Percentiles rank a stretch among this genome's conserved stretches.
These are phyloP conservation scores for Caenorhabditis becei DNA, from an alignment of 2,888 invertebrate species.

Conservation along the genomic window DNA sequence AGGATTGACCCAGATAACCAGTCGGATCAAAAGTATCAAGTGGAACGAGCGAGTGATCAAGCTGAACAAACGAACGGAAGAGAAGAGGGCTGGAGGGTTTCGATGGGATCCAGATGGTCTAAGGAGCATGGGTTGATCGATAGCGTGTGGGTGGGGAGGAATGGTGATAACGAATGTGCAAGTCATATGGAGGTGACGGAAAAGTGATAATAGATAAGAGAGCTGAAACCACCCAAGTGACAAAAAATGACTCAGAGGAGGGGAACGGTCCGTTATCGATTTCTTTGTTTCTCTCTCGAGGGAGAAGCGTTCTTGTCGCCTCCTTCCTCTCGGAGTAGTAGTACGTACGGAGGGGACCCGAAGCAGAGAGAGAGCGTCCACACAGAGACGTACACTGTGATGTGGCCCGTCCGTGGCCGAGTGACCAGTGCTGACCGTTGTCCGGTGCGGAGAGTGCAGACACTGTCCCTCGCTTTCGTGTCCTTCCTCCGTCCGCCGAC, in stretches of 20 bases:
- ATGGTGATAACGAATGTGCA: slow-evolving; percentile 14
- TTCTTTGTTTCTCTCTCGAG: slow-evolving; percentile 12
- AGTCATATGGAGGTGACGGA: slow-evolving; percentile 1
- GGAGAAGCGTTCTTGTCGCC: slow-evolving; percentile 33
- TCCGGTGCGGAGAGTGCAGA: slow-evolving; percentile 56
- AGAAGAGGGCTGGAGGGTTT: not conserved
- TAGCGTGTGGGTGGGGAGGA: slow-evolving; percentile 12
- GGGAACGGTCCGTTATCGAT: slow-evolving; percentile 9
- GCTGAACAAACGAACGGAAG: slow-evolving; percentile 50
- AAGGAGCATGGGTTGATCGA: not conserved
- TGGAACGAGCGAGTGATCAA: slow-evolving; percentile 20
- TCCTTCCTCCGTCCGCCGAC: slow-evolving; percentile 26
- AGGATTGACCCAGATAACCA: slow-evolving; percentile 10
- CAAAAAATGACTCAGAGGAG: slow-evolving; percentile 8
- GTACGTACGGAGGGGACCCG: slow-evolving; percentile 24
- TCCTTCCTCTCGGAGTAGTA: slow-evolving; percentile 19
- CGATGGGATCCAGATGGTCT: slow-evolving; percentile 45
- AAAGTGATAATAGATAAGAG: not conserved
- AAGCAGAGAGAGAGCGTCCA: slow-evolving; percentile 47
- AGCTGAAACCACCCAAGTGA: not conserved
- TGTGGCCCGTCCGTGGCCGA: slow-evolving; percentile 40
- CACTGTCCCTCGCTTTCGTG: slow-evolving; percentile 8
- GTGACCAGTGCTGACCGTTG: slow-evolving; percentile 54
- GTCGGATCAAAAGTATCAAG: slow-evolving; percentile 37
- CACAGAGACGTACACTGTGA: slow-evolving; percentile 37